Conservation (phyloP, 2,113 vertebrate genomes). For the Larimichthys polyactis region DNA sequence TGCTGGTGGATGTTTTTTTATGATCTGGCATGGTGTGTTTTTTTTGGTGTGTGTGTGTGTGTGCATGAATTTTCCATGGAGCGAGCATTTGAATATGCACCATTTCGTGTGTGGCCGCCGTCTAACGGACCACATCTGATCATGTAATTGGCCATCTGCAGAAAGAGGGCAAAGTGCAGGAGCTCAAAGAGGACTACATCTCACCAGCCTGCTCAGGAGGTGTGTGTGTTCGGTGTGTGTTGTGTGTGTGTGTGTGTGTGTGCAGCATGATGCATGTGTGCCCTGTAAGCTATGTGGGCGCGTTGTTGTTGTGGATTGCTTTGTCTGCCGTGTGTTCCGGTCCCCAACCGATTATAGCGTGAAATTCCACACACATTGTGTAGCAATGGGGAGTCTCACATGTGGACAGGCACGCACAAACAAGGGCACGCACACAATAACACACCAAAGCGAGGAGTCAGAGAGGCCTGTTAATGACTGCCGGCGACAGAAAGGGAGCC, state of each 20-base stretch:
- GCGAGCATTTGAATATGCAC: slow-evolving; percentile 36
- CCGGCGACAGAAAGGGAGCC: slow-evolving; percentile 56
- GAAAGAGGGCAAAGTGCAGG: slow-evolving; percentile 58
- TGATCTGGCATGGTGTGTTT: slow-evolving; percentile 25
- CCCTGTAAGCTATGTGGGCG: slow-evolving; percentile 8
- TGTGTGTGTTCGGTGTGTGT: slow-evolving; percentile 27
- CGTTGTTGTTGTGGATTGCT: slow-evolving; percentile 42
- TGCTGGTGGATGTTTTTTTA: slow-evolving; percentile 49
- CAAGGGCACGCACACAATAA: slow-evolving; percentile 46
- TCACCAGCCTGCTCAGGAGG: slow-evolving; percentile 11
- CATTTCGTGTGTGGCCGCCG: slow-evolving; percentile 45
- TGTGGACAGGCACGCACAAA: slow-evolving; percentile 66
- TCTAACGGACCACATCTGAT: slow-evolving; percentile 53
- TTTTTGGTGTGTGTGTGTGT: slow-evolving; percentile 33
- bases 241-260: slow-evolving; percentile 3
- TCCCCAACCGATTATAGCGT: slow-evolving; percentile 71
- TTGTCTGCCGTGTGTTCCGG: slow-evolving; percentile 77
- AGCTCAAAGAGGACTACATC: slow-evolving; percentile 33
- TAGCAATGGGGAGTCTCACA: slow-evolving; percentile 60
- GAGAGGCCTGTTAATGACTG: slow-evolving; percentile 70
- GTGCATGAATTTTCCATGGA: slow-evolving; percentile 35
- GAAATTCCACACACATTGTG: slow-evolving; percentile 76
- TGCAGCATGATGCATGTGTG: slow-evolving; percentile 18
- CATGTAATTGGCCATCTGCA: slow-evolving; percentile 71
- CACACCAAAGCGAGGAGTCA: slow-evolving; percentile 57